Base-by-base conservation (phyloP, 2,113 vertebrate genomes). In the Plectropomus leopardus region DNA sequence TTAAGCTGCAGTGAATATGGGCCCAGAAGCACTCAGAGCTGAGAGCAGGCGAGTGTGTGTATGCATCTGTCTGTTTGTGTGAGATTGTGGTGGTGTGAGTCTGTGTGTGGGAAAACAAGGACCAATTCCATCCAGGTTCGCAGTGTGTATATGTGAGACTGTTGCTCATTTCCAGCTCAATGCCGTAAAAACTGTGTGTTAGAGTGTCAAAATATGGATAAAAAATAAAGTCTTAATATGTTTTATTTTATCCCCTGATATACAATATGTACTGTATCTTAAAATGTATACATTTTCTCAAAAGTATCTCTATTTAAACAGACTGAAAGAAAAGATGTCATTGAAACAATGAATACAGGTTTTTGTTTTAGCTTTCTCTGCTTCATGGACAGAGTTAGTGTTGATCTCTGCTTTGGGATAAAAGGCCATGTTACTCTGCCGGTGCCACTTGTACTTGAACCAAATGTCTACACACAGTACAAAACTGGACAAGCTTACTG, bases 1-100 rank as follows among this genome's bases (percentile, higher is more conserved):
- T 91, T 86, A 93, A 90, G 84, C 88, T 91, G 83, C 86, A 82
- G 75, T 90, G 86, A 93, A 91, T 88, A 88, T 85, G 71, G 86
- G 80, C 73, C 85, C 74, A 85, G 78, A 80, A 89, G 82, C 72
- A 76, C 82, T 82, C 80, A 72, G 60, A 85, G 71, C 26, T 1
- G 36, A 73, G 67, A 45, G 72, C 48, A 34, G 44, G 30, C 23
- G 80, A 4, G 26, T 32, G 61, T 55, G 60, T 42, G 60, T 57
- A 5, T 55, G 57, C 15, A 48, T 65, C 50, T 59, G 81, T 77
- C 11, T 66, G 21, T 64, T 59, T 71, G 77, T 72, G 59, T 60
- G 47, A 26, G 30, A 10, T n/a, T 72, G 50, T 17, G 36, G 40
- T 67, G 59, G 23, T 21, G 8, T 61, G 40, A 64, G 60, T 28